Conservation (phyloP, 2,113 vertebrate species). For the Verasper variegatus region DNA sequence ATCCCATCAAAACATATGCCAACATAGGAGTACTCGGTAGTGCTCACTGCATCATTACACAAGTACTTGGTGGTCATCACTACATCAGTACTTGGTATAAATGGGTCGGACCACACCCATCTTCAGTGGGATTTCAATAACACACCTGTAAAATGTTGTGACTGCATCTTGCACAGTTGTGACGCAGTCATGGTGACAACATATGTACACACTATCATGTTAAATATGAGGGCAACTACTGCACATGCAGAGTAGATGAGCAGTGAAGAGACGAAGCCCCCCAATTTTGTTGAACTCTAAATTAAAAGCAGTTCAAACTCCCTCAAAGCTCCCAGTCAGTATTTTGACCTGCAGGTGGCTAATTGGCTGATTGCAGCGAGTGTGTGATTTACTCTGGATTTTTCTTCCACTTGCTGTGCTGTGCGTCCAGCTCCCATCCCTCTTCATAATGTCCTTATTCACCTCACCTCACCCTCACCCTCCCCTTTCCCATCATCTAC, state of each 20-base stretch:
- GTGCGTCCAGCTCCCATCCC: not conserved
- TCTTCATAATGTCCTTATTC: not conserved
- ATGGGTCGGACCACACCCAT: too few species aligned
- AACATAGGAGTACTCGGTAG: too few species aligned
- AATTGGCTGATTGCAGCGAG: not conserved
- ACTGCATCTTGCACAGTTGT: not conserved
- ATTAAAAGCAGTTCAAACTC: not conserved
- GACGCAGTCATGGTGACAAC: not conserved
- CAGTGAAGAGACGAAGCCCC: too few species aligned
- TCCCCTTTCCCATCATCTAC: not conserved
- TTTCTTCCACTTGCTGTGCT: not conserved
- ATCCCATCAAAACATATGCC: too few species aligned
- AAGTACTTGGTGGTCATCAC: too few species aligned
- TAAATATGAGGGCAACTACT: not conserved
- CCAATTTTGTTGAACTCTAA: not conserved
- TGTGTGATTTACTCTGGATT: not conserved
- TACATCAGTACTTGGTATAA: too few species aligned
- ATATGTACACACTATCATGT: too few species aligned
- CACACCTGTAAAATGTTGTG: not conserved
- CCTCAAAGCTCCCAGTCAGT: not conserved
- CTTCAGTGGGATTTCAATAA: not conserved
- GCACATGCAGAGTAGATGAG: not conserved
- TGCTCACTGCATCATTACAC: too few species aligned
- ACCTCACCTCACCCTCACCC: not conserved
- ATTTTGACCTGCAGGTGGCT: not conserved